Evolutionary conservation across 2,797 vertebrate species (phyloP), one percentile per base, ranked within the genome.

Genomic region (Anguilla pacifica): DNA sequence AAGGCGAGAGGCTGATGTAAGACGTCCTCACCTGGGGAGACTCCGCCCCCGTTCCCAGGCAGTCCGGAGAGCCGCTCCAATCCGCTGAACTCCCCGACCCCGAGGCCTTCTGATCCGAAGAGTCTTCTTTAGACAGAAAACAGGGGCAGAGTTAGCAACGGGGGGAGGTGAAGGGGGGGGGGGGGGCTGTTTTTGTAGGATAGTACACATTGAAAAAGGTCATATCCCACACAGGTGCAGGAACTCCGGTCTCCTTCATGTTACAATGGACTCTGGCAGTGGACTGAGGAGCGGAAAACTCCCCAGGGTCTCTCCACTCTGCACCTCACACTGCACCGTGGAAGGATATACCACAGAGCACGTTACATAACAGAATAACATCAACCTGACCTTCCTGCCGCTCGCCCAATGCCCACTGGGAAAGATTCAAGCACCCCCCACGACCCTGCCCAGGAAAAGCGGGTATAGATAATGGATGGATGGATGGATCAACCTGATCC

Each of bases 51-150:
- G 53, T 59, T n/a, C 46, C 92, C 4, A 91, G 91, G 72, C 85
- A 87, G 86, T 93, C 92, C 87, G 57, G 89, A 84, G 89, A 88
- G 49, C 90, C 46, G 91, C 92, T 96, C 96, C 97, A 94, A 84
- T 97, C 97, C 2, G 93, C 94, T 0, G 95, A 89, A 91, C 84
- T 92, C 25, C 91, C 88, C 67, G 59, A 91, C 87, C 90, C 82
- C 0, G 90, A 90, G 0, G 91, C 91, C 89, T 90, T 95, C 5
- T 90, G 74, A 31, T 94, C 94, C 88, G 91, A 39, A n/a, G 93
- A 93, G 92, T 95, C 95, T 95, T 91, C 82, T 46, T 11, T 82
- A 51, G 85, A 86, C 51, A 87, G 4, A 86, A 49, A 51, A 39
- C 28, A 15, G 83, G 25, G 53, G 70, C 11, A 25, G 70, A 43